A percentile compares a stretch with the other conserved stretches of the same genome.
Conservation (phyloP, 2,113 vertebrate genomes). For the Grammomys surdaster region DNA sequence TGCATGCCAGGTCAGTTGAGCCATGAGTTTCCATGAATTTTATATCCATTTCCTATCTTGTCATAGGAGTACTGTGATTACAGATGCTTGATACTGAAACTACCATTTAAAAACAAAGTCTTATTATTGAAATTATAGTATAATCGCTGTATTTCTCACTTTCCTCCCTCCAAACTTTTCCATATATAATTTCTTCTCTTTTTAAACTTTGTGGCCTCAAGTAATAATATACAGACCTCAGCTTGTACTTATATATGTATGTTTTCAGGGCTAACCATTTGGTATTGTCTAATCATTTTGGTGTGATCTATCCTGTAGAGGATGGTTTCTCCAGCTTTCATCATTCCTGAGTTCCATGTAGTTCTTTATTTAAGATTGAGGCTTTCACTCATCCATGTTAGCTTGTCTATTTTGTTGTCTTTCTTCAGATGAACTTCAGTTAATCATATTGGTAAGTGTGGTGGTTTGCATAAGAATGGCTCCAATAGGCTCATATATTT, state of each 20-base stretch:
- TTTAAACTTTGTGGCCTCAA: background rate
- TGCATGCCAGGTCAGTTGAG: background rate
- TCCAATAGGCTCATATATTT: background rate
- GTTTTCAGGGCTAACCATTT: background rate
- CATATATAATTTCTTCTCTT: background rate
- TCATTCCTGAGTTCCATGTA: background rate
- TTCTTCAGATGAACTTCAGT: background rate
- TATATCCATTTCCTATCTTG: background rate
- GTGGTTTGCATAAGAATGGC: background rate
- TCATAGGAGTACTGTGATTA: background rate
- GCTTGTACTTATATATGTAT: background rate
- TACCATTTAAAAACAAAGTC: background rate
- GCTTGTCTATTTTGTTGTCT: background rate
- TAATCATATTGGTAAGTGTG: background rate
- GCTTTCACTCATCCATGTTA: background rate
- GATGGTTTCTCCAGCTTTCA: background rate
- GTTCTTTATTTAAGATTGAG: background rate
- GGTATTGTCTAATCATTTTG: too few relatives aligned
- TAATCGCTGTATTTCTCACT: background rate
- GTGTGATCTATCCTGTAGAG: background rate
- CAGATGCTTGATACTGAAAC: background rate
- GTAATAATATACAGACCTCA: background rate
- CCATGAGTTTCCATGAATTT: background rate
- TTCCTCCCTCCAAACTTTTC: background rate
- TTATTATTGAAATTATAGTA: background rate